Percentiles rank a stretch among this genome's conserved stretches.
Conservation (phyloP, 2,113 vertebrate species). For the Scopus umbretta region DNA sequence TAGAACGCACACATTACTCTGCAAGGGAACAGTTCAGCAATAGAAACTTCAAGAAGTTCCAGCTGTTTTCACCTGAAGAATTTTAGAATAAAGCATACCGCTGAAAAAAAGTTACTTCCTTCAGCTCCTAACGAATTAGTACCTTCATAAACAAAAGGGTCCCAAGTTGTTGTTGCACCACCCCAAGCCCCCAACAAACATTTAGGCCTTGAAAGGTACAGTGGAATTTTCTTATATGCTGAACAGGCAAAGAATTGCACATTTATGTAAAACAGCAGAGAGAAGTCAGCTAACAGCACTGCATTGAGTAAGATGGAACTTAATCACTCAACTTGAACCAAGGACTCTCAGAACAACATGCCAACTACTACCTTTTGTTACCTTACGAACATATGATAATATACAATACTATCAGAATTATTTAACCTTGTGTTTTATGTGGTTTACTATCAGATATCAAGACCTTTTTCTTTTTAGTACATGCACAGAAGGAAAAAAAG, state of each 20-base stretch:
- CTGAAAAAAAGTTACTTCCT: background rate
- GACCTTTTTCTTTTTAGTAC: background rate
- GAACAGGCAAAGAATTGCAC: background rate
- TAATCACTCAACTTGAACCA: background rate
- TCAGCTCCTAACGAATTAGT: background rate
- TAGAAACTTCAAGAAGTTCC: background rate
- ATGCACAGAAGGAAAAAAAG: background rate
- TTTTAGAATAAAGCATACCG: background rate
- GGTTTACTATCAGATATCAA: background rate
- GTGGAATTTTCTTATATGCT: background rate
- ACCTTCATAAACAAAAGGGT: background rate
- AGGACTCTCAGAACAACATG: background rate
- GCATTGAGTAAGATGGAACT: accelerated
- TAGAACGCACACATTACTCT: background rate
- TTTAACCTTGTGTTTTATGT: background rate
- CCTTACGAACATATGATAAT: accelerated
- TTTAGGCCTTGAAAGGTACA: background rate
- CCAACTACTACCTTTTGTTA: background rate
- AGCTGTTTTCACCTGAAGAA: background rate
- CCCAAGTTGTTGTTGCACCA: accelerated
- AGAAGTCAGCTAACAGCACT: background rate
- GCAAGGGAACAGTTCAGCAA: background rate
- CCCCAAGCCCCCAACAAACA: background rate
- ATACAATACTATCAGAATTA: background rate
- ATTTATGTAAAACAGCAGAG: background rate